Percentiles rank a stretch among this genome's conserved stretches.
Conservation (phyloP, 2,797 vertebrate species). For the Galago senegalensis region DNA sequence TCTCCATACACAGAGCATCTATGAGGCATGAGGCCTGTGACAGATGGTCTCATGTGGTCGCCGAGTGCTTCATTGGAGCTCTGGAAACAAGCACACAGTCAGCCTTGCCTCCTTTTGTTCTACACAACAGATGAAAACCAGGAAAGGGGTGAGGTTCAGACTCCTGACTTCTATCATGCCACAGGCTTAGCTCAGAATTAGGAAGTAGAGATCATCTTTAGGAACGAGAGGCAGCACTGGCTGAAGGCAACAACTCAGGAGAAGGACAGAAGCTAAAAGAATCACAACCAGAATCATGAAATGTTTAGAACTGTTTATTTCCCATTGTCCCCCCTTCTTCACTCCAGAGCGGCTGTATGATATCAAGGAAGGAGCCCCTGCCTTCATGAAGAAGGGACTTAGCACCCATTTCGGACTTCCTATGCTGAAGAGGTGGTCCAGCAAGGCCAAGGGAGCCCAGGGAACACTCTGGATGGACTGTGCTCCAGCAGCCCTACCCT, state of each 20-base stretch:
- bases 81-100: neutral
- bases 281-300: neutral
- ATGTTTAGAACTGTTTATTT: slow-evolving; percentile 73
- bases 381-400: neutral
- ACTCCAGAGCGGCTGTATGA: neutral
- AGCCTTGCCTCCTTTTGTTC: neutral
- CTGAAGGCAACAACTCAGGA: neutral
- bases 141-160: too few relatives aligned
- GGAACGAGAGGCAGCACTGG: neutral
- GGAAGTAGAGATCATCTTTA: neutral
- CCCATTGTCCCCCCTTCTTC: neutral
- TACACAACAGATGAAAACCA: rapidly evolving
- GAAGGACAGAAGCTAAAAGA: neutral
- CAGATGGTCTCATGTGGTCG: neutral
- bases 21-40: rapidly evolving
- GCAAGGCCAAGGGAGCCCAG: neutral
- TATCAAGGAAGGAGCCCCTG: neutral
- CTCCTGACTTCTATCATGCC: neutral
- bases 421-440: neutral
- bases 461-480: neutral
- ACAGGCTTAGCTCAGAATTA: neutral
- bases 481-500: rapidly evolving
- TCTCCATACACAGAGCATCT: neutral
- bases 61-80: neutral
- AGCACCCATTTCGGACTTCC: neutral